Base-by-base conservation (phyloP, 2,888 invertebrate species). In the Galerucella calmariensis region DNA sequence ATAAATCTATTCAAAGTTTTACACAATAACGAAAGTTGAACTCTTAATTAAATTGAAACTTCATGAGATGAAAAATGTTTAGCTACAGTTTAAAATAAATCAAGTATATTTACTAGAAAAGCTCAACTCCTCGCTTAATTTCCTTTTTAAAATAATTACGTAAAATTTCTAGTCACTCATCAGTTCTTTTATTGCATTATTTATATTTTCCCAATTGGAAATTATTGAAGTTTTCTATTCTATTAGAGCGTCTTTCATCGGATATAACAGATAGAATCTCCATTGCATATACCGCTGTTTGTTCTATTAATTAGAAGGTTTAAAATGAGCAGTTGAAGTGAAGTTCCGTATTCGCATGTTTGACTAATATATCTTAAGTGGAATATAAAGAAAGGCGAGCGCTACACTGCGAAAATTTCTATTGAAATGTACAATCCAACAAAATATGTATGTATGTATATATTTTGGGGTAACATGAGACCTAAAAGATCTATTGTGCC, bases 311-410 rank as follows among this genome's bases (percentile, higher is more conserved):
- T 61, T 61, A 61, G 27, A 14, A 27, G 35, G 35, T 61, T 27
- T 61, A 61, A 61, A 61, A 61, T 35, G 35, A 56, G 35, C 61
- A 27, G 35, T 61, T 35, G 35, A 61, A 61, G 61, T 61, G 12
- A 61, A 61, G 61, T 61, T 61, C 61, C 14, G 61, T 61, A 61
- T 61, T 61, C 27, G 61, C 35, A 27, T 35, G 61, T 61, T 61
- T 61, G 35, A 35, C 61, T 61, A 61, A 61, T 61, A 27, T 41
- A 61, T 61, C n/a, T 14, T 61, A 8, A 61, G 35, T 35, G 61
- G 35, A 61, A 56, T 16, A 56, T 61, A 61, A 61, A 14, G 61
- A 61, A 35, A 27, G 12, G 61, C 27, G 10, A 8, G 0, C 12
- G 27, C 14, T 61, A 61, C 61, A 61, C 61, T 27, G 35, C 16